Conservation (phyloP, 1,140 invertebrate genomes). For the Chionoecetes opilio region DNA sequence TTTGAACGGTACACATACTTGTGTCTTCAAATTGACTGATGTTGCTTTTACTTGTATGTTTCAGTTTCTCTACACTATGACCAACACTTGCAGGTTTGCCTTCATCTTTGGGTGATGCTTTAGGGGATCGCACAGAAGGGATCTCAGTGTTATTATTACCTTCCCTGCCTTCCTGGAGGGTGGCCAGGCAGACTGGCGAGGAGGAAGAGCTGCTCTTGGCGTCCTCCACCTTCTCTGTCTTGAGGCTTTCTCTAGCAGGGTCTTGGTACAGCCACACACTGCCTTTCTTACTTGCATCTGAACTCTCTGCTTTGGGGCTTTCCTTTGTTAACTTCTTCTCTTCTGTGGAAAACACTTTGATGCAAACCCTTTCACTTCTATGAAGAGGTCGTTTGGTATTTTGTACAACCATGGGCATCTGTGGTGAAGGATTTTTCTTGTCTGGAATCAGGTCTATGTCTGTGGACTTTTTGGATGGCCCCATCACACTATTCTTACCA, state of each 20-base stretch:
- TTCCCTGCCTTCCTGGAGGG: background rate
- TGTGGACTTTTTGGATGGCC: no score
- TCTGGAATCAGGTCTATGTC: no score
- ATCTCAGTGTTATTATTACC: background rate
- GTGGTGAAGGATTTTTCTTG: no score
- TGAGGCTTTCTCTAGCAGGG: background rate
- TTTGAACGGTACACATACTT: no score
- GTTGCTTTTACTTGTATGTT: background rate
- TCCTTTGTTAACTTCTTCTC: background rate
- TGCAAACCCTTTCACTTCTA: background rate
- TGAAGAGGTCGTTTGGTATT: background rate
- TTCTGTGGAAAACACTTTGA: background rate
- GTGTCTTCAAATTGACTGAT: background rate
- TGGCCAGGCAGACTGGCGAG: background rate
- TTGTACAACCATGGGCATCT: no score
- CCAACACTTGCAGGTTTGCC: no score
- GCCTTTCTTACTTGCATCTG: background rate
- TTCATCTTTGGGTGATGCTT: background rate
- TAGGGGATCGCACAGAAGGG: background rate
- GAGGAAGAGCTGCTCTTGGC: background rate
- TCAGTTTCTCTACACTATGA: background rate
- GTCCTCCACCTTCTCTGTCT: background rate
- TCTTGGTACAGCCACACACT: background rate
- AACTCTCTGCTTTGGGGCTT: background rate
- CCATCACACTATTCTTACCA: no score